Percentiles rank a stretch among this genome's conserved stretches.
phyloP scores from a whole-genome alignment of 2,888 invertebrate species.

The Acleris cristana region DNA sequence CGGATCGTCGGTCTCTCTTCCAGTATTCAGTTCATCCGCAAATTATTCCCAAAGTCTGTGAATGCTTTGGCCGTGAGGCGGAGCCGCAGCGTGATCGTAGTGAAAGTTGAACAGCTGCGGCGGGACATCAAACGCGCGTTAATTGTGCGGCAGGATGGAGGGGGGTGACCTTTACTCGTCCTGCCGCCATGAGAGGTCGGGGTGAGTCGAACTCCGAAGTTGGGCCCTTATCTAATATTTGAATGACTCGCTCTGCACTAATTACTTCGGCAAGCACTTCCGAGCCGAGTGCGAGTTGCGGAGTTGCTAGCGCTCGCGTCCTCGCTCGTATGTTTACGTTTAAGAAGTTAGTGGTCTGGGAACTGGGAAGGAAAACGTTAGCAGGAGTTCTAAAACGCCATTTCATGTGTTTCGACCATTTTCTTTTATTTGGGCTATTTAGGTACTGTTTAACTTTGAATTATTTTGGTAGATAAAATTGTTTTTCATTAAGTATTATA shows the following conservation, averaged over 20 bases:
- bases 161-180: constrained; percentile 16
- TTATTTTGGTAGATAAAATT: too few relatives aligned
- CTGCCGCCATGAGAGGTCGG: background rate
- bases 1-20: too few relatives aligned
- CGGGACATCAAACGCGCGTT: constrained; percentile 16
- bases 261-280: constrained; percentile 7
- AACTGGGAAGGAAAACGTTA: too few relatives aligned
- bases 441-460: too few relatives aligned
- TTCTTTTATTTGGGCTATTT: too few relatives aligned
- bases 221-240: constrained; percentile 6
- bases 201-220: background rate
- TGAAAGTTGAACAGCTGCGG: constrained; percentile 33
- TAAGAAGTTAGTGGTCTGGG: too few relatives aligned
- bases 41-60: constrained; percentile 1
- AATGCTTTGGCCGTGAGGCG: background rate
- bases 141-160: constrained; percentile 1
- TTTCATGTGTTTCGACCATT: too few relatives aligned
- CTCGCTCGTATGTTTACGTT: too few relatives aligned
- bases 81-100: constrained; percentile 14
- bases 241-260: constrained; percentile 7
- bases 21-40: background rate
- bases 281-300: background rate
- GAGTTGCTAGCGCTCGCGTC: too few relatives aligned
- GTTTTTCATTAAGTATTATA: too few relatives aligned
- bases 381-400: too few relatives aligned